Base-by-base conservation (phyloP, 2,888 invertebrate genomes). In the Tethea ocularis region DNA sequence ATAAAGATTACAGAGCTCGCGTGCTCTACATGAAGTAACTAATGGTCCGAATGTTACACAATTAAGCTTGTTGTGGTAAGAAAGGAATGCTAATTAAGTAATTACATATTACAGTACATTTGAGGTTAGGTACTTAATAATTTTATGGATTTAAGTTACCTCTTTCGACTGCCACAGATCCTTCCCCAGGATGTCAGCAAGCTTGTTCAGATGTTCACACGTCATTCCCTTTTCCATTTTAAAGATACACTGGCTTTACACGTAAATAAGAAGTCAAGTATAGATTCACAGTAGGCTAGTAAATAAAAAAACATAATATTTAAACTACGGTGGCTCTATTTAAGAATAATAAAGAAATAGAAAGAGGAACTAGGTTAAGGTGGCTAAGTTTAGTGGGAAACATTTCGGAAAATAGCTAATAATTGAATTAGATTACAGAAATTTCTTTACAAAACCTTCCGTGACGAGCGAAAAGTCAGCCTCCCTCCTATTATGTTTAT, bases 401-500 rank as follows among this genome's bases (percentile, higher is more conserved):
- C 92, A 92, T 92, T 86, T 85, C 82, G 78, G 68, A 72, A 74
- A 80, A 79, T 66, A 72, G 77, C 71, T 71, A 80, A 69, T 86
- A 89, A 88, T 89, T 89, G 82, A 88, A 88, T 89, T 87, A 86
- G 75, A 86, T 85, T 88, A 91, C 88, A 87, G 81, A 88, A 93
- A 92, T 86, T 92, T 92, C 82, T 82, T 54, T 87, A 83, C 81
- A 86, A 88, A 89, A 83, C 84, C 83, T 86, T 88, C 82, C 87
- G 91, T 92, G 92, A 93, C 90, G 82, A 91, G 91, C 91, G 84
- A 91, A 91, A 92, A 91, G 88, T 89, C 88, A 84, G 72, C 64
- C 87, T 78, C 66, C 71, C 67, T 61, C 51, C 26, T 68, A 72
- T 71, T 69, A 61, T 57, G 57, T 56, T 53, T 51, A 41, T 52